A percentile compares a stretch with the other conserved stretches of the same genome.
These are phyloP conservation scores for Oryzias woworae DNA, from an alignment of 2,113 vertebrate genomes.

Conservation along the genomic window DNA sequence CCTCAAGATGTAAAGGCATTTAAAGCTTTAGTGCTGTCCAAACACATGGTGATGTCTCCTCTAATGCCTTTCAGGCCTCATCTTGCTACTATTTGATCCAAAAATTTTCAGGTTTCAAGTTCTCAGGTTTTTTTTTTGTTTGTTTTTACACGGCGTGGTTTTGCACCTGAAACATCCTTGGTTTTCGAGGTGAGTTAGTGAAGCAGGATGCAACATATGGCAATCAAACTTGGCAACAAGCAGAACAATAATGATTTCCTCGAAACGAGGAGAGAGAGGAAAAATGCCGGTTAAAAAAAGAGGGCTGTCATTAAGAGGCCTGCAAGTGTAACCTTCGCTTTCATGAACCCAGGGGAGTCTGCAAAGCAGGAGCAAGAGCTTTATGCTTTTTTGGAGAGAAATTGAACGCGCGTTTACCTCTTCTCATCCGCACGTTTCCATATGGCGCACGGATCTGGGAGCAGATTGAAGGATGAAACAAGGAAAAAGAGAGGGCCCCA, in stretches of 20 bases:
- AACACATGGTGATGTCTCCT: too few species aligned
- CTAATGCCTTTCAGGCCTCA: too few species aligned
- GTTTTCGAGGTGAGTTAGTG: conserved; percentile 53
- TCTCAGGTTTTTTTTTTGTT: too few species aligned
- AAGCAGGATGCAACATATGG: conserved; percentile 59
- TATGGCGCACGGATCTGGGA: conserved; percentile 78
- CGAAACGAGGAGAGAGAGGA: conserved; percentile 54
- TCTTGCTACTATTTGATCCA: too few species aligned
- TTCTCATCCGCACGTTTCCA: conserved; percentile 75
- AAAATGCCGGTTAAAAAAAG: conserved; percentile 33
- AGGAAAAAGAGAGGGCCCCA: conserved; percentile 59
- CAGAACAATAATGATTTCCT: conserved; percentile 57
- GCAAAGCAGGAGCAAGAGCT: conserved; percentile 51
- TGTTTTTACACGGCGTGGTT: too few species aligned
- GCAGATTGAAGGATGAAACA: conserved; percentile 63
- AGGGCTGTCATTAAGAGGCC: conserved; percentile 55
- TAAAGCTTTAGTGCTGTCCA: too few species aligned
- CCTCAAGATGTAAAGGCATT: too few species aligned
- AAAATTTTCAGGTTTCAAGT: too few species aligned
- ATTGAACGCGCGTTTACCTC: conserved; percentile 56
- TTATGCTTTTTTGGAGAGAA: conserved; percentile 59
- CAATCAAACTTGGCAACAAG: conserved; percentile 63
- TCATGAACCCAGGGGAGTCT: conserved; percentile 68
- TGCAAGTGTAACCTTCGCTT: conserved; percentile 75
- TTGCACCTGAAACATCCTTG: conserved; percentile 2